Evolutionary conservation across 2,113 vertebrate genomes (phyloP), one percentile per base, ranked within the genome.

Genomic region (Takifugu bimaculatus): DNA sequence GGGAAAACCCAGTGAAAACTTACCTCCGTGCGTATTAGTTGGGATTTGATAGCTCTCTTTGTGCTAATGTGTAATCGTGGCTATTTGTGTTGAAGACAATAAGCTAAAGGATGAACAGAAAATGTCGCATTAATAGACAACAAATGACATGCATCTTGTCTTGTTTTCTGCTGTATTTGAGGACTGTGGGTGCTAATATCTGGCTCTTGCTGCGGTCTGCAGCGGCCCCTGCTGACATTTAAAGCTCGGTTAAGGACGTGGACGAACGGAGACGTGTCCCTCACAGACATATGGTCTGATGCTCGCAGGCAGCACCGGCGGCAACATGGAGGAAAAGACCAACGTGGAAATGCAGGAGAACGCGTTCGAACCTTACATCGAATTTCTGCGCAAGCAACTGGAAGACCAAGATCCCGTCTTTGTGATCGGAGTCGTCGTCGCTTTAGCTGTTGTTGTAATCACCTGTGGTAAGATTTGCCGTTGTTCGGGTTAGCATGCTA

Each of bases 371-470:
- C 65, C 67, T 0, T 84, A 80, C 49, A 43, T 89, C 1, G 82
- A 92, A 5, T 68, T 69, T 0, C 3, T 91, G 4, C 54, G 83
- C 0, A 79, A 75, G 27, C 83, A 89, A 4, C 57, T 92, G 12
- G 83, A 88, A 25, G 78, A 83, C 0, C 87, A 90, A 7, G 88
- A 92, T 35, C 84, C 84, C 0, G 57, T 83, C 0, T 60, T 91
- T 26, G 57, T 92, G 4, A 77, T 92, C 35, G 87, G 80, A 11
- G 15, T 89, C 0, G 57, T 90, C 32, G 89, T 92, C 6, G 87
- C 89, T 15, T 15, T 92, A 28, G 82, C 80, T 1, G 85, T 82
- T 4, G 68, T 92, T 58, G 13, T 92, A 54, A 75, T 91, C 48
- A 91, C 91, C 3, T 79, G 86, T 20, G 87, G 91, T 92, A 55